A percentile compares a stretch with the other conserved stretches of the same genome.
Conservation (phyloP, 2,888 invertebrate genomes). For the Hedya salicella region DNA sequence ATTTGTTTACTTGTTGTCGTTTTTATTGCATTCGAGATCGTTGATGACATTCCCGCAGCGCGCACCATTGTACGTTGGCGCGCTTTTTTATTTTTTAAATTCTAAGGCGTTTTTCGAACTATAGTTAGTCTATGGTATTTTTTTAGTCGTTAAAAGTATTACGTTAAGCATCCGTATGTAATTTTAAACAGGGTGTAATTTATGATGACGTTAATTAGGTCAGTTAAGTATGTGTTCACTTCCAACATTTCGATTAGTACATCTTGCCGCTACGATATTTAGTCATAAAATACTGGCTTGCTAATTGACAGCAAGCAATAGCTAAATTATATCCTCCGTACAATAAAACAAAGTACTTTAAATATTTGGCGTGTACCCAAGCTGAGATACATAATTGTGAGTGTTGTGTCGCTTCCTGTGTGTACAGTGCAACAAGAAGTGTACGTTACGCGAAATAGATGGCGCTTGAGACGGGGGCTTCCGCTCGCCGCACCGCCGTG, state of each 20-base stretch:
- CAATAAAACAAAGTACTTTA: conserved; percentile 59
- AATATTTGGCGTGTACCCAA: conserved; percentile 78
- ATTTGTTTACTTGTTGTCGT: conserved; percentile 45
- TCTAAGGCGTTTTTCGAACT: conserved; percentile 22
- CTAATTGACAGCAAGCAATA: conserved; percentile 36
- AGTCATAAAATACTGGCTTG: conserved; percentile 24
- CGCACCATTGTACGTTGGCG: conserved; percentile 49
- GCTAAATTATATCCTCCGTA: conserved; percentile 46
- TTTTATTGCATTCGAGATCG: conserved; percentile 49
- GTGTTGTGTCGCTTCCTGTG: conserved; percentile 72
- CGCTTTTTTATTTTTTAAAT: conserved; percentile 41
- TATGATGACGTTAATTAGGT: neutral
- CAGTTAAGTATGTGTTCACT: conserved; percentile 6
- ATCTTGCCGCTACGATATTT: neutral
- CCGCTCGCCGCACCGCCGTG: conserved; percentile 57
- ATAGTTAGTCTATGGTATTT: conserved; percentile 8
- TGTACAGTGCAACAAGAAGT: conserved; percentile 72
- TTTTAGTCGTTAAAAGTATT: conserved; percentile 21
- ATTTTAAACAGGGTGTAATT: conserved; percentile 3
- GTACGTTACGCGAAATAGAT: conserved; percentile 76
- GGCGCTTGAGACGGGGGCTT: conserved; percentile 76
- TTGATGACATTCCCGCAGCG: conserved; percentile 49
- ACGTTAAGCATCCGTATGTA: neutral
- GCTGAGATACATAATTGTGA: conserved; percentile 76
- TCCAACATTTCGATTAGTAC: neutral